Percentiles rank a stretch among this genome's conserved stretches.
These are phyloP conservation scores for Phaetusa simplex DNA, from an alignment of 2,113 vertebrate species.

Conservation along the genomic window DNA sequence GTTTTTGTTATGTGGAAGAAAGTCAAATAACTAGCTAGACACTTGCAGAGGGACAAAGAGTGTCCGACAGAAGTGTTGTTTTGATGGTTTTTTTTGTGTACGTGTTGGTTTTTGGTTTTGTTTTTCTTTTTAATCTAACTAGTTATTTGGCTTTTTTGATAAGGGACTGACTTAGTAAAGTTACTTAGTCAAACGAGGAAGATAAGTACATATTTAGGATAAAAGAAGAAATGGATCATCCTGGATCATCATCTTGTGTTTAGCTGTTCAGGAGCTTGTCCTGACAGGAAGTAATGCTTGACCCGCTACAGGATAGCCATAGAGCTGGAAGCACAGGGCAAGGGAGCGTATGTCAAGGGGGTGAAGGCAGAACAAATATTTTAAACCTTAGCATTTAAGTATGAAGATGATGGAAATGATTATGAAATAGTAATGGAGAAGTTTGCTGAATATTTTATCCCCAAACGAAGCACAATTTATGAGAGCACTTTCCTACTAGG, in stretches of 20 bases:
- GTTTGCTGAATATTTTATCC: slow-evolving; percentile 32
- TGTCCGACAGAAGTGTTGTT: background rate
- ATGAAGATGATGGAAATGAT: background rate
- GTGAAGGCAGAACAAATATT: background rate
- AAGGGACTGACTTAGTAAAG: background rate
- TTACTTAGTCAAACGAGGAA: background rate
- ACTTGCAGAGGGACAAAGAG: background rate
- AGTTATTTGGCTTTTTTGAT: background rate
- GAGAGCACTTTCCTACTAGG: background rate
- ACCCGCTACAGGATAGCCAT: background rate
- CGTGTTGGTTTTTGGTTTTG: fast-evolving
- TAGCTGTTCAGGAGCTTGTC: background rate
- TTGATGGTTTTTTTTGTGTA: background rate
- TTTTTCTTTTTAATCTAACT: background rate
- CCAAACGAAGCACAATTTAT: background rate
- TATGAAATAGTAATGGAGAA: background rate
- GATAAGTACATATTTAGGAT: background rate
- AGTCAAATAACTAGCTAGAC: background rate
- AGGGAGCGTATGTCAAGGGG: background rate
- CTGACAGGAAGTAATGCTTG: background rate
- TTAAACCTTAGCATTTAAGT: background rate
- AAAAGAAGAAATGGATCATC: background rate
- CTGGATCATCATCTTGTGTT: background rate
- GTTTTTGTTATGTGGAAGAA: background rate
- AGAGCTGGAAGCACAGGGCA: background rate